Base-by-base conservation (phyloP, 2,113 vertebrate genomes). In the Notothenia rossii region DNA sequence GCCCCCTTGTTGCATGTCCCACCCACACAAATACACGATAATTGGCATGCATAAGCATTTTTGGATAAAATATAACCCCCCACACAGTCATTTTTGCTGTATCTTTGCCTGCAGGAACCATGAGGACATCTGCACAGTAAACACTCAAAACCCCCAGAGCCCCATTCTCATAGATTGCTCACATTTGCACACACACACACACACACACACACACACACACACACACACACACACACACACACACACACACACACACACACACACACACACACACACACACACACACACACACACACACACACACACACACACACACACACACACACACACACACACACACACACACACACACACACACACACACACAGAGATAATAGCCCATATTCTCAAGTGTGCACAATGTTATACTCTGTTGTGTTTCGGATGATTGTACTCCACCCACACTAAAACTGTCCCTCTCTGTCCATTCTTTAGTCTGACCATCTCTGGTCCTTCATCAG, bases 91-190 rank as follows among this genome's bases (percentile, higher is more conserved):
- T 53, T 79, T 71, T 83, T 78, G 61, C 60, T 85, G 68, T 72
- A 73, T 86, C 49, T 82, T 14, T 86, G 83, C 81, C 83, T 86
- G 64, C 66, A 86, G 86, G 84, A 92, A 79, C 63, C 60, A 82
- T 14, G 62, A 84, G 67, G 81, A 91, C 87, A 90, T 88, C 84
- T 90, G 86, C 83, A 89, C 86, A 78, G 71, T 89, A 87, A 90
- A 91, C 71, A 91, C 65, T 51, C 75, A 90, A 89, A 62, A 59
- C 84, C 84, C 84, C 80, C 59, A 51, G 78, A 77, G 85, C 55
- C 58, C n/a, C 77, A 18, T 59, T 81, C 68, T 71, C 82, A 89
- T 83, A 91, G 84, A 86, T 76, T 89, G 77, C 85, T 85, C 88
- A 81, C 58, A 82, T 20, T 82, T 79, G 72, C 77, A 90, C 36